phyloP scores from a whole-genome alignment of 2,797 vertebrate genomes.

The Dromococcyx pavoninus region DNA sequence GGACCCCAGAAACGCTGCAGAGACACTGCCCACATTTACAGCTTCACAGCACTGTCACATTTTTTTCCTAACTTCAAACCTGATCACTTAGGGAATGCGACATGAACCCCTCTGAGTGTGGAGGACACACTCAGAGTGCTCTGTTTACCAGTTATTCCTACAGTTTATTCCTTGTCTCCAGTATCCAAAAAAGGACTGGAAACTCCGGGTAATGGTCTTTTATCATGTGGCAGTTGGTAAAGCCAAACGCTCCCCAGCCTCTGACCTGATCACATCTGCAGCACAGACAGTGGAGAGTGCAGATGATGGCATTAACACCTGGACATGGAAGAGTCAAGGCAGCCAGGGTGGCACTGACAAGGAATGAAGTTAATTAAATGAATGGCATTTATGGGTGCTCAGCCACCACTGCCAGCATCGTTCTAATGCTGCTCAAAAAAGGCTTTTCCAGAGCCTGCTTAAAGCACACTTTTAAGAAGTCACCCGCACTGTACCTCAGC shows the following conservation, averaged over 20 bases:
- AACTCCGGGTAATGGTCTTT: not conserved
- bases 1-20: not conserved
- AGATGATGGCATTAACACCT: not conserved
- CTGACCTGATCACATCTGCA: not conserved
- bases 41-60: not conserved
- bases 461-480: not conserved
- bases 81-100: not conserved
- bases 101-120: not conserved
- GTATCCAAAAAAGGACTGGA: not conserved
- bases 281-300: not conserved
- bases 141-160: not conserved
- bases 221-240: too few relatives aligned
- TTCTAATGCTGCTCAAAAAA: not conserved
- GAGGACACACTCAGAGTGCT: not conserved
- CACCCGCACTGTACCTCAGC: not conserved
- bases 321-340: not conserved
- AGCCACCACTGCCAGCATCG: fast-evolving
- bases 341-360: not conserved
- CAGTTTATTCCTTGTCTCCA: not conserved
- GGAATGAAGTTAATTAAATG: not conserved
- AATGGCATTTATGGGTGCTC: not conserved
- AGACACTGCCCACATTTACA: not conserved
- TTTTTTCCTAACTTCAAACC: not conserved
- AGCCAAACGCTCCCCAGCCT: not conserved
- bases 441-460: not conserved